A percentile compares a stretch with the other conserved stretches of the same genome.
Evolutionary conservation across 2,888 invertebrate species (phyloP).

Genomic region (Apodemia duryi): DNA sequence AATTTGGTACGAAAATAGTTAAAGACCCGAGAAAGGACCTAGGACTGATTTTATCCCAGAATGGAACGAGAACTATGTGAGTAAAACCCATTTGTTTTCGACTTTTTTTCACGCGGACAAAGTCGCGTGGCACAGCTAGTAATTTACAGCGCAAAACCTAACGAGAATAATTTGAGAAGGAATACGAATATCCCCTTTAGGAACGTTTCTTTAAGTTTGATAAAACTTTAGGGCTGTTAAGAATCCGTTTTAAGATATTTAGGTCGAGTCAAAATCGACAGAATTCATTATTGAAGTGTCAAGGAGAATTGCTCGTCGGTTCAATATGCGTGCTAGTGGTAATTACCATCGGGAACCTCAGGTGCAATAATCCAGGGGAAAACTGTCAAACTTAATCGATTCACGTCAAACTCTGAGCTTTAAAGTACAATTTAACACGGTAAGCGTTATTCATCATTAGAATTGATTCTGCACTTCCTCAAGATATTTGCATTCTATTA

Average conservation of each 20-base stretch:
- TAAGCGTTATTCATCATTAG: constrained; percentile 29
- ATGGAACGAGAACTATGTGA: too few relatives aligned
- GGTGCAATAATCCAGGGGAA: constrained; percentile 56
- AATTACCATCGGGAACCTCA: constrained; percentile 58
- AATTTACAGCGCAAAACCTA: too few relatives aligned
- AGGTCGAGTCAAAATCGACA: constrained; percentile 60
- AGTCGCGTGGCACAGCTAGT: too few relatives aligned
- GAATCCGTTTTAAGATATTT: constrained; percentile 36
- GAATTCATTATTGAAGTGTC: constrained; percentile 68
- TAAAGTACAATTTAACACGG: constrained; percentile 45
- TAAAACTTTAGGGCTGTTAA: constrained; percentile 7
- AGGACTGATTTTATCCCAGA: too few relatives aligned
- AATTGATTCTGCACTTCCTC: constrained; percentile 28
- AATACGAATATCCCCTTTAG: too few relatives aligned
- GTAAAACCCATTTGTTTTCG: too few relatives aligned
- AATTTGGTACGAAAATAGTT: too few relatives aligned
- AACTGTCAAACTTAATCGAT: constrained; percentile 72
- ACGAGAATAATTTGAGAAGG: too few relatives aligned
- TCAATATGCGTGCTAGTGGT: constrained; percentile 47
- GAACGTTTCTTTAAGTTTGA: neutral
- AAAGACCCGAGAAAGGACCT: too few relatives aligned
- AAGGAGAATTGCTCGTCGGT: constrained; percentile 44
- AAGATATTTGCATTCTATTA: too few relatives aligned
- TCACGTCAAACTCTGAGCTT: constrained; percentile 51
- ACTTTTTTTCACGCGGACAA: too few relatives aligned